Evolutionary conservation across 2,113 vertebrate species (phyloP), one percentile per base, ranked within the genome.

Genomic region (Zeus faber): DNA sequence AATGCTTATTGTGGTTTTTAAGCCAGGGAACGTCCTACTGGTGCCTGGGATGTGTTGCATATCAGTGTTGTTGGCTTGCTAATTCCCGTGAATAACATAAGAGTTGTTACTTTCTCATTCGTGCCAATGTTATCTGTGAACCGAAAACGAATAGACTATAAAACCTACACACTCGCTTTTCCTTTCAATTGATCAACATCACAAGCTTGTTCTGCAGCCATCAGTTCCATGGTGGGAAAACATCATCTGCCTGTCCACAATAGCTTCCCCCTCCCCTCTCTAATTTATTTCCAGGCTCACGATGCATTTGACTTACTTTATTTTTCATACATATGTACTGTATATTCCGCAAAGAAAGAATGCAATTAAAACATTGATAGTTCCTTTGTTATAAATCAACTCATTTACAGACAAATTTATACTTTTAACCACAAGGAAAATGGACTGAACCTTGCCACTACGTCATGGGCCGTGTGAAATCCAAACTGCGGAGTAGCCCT

Each of bases 31-130:
- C 66, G 67, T 72, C 49, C 51, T 53, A 47, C 45, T 45, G 51
- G 54, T 71, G 64, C 21, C 49, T 58, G 68, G 77, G 58, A 72
- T 77, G 80, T 70, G 41, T 63, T 61, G 39, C 61, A 72, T 77
- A 72, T 78, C 62, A 67, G 63, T 73, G 62, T 75, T 69, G 3
- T 14, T 4, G 41, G 43, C 11, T 52, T 35, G 54, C 37, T 56
- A 54, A 70, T 53, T 49, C 60, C 47, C 72, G 67, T 76, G 66
- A 68, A 62, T 51, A 71, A 79, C 41, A 4, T 67, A 54, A 46
- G 67, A 69, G 72, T 70, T 8, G 72, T 80, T 75, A 65, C 65
- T 74, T 80, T 51, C 61, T 74, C 46, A 67, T 78, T 65, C 68
- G 81, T 82, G 80, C 78, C 81, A 76, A 77, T 60, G 62, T 37